phyloP scores from a whole-genome alignment of 2,113 vertebrate species.

The Odocoileus hemionus region DNA sequence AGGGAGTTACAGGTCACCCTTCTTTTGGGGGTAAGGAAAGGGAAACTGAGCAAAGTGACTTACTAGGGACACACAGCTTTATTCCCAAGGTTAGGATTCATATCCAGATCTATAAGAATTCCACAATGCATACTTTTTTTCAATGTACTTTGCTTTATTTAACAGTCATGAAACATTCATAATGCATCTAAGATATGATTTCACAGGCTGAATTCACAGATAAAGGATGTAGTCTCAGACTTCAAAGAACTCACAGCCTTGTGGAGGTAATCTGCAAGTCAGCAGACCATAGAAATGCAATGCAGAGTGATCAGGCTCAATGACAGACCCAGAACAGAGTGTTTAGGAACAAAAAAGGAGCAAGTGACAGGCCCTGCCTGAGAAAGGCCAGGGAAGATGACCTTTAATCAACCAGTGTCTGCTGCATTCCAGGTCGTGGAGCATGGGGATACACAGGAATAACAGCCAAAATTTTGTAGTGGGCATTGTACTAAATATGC shows the following conservation, averaged over 20 bases:
- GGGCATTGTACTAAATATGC: not conserved
- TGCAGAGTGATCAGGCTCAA: not conserved
- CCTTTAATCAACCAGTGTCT: not conserved
- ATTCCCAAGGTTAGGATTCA: not conserved
- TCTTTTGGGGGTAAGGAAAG: not conserved
- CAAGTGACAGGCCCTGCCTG: not conserved
- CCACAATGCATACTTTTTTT: not conserved
- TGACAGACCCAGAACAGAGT: not conserved
- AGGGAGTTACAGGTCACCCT: not conserved
- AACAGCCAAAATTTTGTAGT: not conserved
- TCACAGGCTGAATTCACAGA: not conserved
- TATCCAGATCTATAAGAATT: not conserved
- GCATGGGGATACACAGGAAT: not conserved
- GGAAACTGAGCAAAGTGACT: not conserved
- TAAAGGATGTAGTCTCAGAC: not conserved
- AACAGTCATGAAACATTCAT: not conserved
- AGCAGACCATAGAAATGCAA: not conserved
- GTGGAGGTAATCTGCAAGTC: not conserved
- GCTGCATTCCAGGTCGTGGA: not conserved
- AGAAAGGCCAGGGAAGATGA: not conserved
- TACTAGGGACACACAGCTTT: not conserved
- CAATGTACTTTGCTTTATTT: not conserved
- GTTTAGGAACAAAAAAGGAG: not conserved
- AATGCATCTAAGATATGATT: not conserved
- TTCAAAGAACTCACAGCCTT: not conserved